These are phyloP conservation scores for Heteronetta atricapilla DNA, from an alignment of 2,113 vertebrate genomes.

Conservation along the genomic window DNA sequence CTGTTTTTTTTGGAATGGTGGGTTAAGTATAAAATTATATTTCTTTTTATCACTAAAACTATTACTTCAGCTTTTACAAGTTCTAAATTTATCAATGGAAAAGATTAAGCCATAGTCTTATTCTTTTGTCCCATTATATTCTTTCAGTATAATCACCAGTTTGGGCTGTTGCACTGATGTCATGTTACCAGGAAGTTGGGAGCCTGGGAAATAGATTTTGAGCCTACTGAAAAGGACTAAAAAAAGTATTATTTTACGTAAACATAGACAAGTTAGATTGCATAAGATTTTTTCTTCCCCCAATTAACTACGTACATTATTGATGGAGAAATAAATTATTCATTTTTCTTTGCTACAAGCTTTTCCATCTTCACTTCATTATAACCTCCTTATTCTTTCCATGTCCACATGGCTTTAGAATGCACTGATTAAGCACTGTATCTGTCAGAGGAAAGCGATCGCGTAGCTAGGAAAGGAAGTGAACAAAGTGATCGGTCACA, in stretches of 20 bases:
- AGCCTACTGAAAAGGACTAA: slow-evolving; percentile 10
- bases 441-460: not conserved
- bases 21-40: slow-evolving; percentile 41
- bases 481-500: not conserved
- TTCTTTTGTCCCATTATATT: slow-evolving; percentile 60
- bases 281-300: not conserved
- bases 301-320: not conserved
- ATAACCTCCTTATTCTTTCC: not conserved
- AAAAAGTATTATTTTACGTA: slow-evolving; percentile 44
- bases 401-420: not conserved
- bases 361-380: not conserved
- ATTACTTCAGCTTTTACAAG: slow-evolving; percentile 62
- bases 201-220: slow-evolving; percentile 19
- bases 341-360: not conserved
- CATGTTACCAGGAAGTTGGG: slow-evolving; percentile 63
- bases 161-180: slow-evolving; percentile 54
- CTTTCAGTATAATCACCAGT: slow-evolving; percentile 64
- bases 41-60: slow-evolving; percentile 59
- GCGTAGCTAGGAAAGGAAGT: not conserved
- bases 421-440: not conserved
- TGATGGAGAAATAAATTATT: not conserved
- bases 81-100: slow-evolving; percentile 75
- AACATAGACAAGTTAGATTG: not conserved
- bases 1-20: not conserved
- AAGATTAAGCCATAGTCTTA: slow-evolving; percentile 54